A percentile compares a stretch with the other conserved stretches of the same genome.
These are phyloP conservation scores for Nyctereutes procyonoides DNA, from an alignment of 2,113 vertebrate genomes.

Conservation along the genomic window DNA sequence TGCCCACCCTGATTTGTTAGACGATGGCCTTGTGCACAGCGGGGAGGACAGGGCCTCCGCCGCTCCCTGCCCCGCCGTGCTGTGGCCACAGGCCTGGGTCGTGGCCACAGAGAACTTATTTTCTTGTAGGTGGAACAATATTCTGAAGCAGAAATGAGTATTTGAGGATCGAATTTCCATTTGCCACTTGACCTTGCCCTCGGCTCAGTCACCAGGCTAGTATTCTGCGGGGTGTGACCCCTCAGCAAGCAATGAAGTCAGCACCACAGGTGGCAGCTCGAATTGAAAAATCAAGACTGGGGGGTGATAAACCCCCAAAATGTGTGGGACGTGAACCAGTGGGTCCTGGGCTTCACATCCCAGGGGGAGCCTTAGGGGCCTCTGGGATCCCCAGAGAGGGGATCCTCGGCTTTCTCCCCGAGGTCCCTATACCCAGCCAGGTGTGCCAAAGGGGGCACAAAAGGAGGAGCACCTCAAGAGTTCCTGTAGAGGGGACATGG, in stretches of 20 bases:
- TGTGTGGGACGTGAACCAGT: background rate
- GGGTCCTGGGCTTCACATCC: background rate
- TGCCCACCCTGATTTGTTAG: background rate
- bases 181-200: background rate
- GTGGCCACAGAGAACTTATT: background rate
- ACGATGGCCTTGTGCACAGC: too few species aligned
- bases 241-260: background rate
- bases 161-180: background rate
- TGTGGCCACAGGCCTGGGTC: background rate
- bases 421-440: background rate
- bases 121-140: background rate
- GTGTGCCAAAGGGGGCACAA: background rate
- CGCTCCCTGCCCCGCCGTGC: accelerated
- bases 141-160: background rate
- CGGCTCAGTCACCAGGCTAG: background rate
- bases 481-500: background rate
- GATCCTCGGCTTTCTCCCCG: background rate
- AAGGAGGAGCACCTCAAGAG: background rate
- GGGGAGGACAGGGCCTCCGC: background rate
- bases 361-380: background rate
- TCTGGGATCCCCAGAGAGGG: background rate
- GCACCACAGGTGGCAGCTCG: too few species aligned
- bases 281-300: background rate
- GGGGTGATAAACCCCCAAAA: background rate
- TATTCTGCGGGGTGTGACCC: background rate